Base-by-base conservation (phyloP, 2,888 invertebrate genomes). In the Keiferia lycopersicella region DNA sequence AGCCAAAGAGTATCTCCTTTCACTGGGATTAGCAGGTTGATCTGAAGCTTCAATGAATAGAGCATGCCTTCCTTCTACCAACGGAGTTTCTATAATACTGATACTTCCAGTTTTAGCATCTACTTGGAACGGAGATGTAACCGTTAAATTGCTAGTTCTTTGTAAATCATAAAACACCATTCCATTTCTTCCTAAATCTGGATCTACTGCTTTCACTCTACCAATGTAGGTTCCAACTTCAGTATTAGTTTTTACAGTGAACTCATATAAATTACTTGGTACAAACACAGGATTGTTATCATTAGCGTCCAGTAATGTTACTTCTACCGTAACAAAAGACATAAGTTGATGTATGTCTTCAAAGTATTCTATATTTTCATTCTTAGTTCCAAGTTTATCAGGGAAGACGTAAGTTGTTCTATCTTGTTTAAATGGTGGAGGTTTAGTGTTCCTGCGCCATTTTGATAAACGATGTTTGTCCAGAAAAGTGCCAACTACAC, bases 251-350 rank as follows among this genome's bases (percentile, higher is more conserved):
- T 94, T 94, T 0, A 96, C 93, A 60, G 92, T 88, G 74, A 97
- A 96, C 76, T 96, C 96, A 74, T 97, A 97, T 6, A 97, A 89
- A 82, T 97, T 97, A 64, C 94, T 95, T 3, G 96, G 96, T 26
- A 96, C 93, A 77, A 98, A 98, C 30, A 94, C 94, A 0, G 98
- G 98, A 73, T 96, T 96, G 75, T 98, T 98, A 79, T 98, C 98
- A 79, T 98, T 98, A 16, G 98, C 96, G 79, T 98, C 98, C 0
- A 96, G 88, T 30, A 98, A 83, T 0, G 96, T 95, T 0, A 98
- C 95, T 86, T 96, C 96, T 0, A 97, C 96, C 50, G 93, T 93
- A 0, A 96, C 97, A 26, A 81, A 91, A 2, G 92, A 92, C 87
- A 92, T 88, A 0, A 91, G 73, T 68, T 91, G 88, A 53, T 82